Base-by-base conservation (phyloP, 2,113 vertebrate species). In the Hiodon alosoides region DNA sequence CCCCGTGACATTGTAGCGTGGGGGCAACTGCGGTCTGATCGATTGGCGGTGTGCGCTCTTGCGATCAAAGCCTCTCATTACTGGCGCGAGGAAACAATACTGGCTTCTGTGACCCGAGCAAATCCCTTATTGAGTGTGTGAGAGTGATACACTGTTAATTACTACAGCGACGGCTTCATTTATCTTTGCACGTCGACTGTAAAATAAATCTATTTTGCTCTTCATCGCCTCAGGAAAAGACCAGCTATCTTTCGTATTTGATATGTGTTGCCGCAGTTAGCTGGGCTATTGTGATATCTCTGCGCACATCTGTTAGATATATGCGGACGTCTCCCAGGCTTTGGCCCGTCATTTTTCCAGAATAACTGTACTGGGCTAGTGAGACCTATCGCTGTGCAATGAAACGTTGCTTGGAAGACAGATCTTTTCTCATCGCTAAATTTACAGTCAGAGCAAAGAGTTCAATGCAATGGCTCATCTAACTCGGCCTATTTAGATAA, bases 91-190 rank as follows among this genome's bases (percentile, higher is more conserved):
- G 31, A 53, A 55, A 17, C 10, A 52, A 70, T n/a, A n/a, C n/a
- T n/a, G 46, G 10, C 50, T 65, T 66, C 50, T 69, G 67, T 53
- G 50, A 53, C 67, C 72, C 5, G 61, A 66, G 72, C 69, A 74
- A 59, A 48, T 53, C 17, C 52, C 47, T 11, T 0, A 4, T 47
- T 11, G 65, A 50, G 16, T 57, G 13, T 58, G 3, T 51, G 14
- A 64, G 8, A 9, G 5, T 67, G 55, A n/a, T 17, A 51, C 4
- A 55, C 50, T 17, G 9, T 60, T 6, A 59, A 59, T 6, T 9
- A 71, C 31, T 11, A 47, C 52, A 16, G 14, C 2, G 53, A 57
- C 0, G 6, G 57, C 9, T 51, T 8, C 51, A 2, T 52, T 13
- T 16, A 59, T 57, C 7, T 17, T 14, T 10, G 11, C 16, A 14